Evolutionary conservation across 2,113 vertebrate species (phyloP).

Genomic region (Chloropsis hardwickii): DNA sequence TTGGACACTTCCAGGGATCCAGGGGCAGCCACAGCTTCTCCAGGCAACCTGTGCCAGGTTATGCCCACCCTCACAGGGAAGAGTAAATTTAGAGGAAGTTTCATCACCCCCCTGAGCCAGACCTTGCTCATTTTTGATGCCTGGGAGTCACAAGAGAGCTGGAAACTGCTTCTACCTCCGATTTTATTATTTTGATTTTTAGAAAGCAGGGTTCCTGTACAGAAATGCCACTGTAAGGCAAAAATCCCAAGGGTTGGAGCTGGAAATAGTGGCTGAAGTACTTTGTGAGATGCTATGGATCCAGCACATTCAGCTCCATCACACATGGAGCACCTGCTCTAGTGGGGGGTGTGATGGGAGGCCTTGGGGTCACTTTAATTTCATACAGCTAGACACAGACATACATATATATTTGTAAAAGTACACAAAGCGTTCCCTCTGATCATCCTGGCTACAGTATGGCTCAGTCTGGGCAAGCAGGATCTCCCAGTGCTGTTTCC

Average conservation of each 20-base stretch:
- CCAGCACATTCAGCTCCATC: accelerated
- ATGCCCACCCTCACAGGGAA: accelerated
- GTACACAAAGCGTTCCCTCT: not conserved
- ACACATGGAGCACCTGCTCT: not conserved
- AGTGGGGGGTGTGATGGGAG: not conserved
- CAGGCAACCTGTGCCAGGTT: not conserved
- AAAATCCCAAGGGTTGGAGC: not conserved
- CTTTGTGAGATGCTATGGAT: not conserved
- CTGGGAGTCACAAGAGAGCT: not conserved
- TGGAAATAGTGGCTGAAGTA: not conserved
- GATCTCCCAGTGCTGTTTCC: not conserved
- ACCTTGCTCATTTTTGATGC: not conserved
- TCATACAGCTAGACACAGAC: not conserved
- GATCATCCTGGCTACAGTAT: accelerated
- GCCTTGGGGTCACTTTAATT: not conserved
- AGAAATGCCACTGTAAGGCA: not conserved
- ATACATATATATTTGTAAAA: not conserved
- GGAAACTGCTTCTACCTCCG: accelerated
- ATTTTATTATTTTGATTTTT: not conserved
- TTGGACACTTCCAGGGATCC: not conserved
- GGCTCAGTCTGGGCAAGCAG: not conserved
- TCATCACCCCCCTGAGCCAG: not conserved
- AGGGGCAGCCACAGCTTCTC: not conserved
- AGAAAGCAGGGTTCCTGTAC: not conserved
- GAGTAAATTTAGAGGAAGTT: not conserved